Evolutionary conservation across 2,797 vertebrate genomes (phyloP).

Genomic region (Taeniopygia guttata): DNA sequence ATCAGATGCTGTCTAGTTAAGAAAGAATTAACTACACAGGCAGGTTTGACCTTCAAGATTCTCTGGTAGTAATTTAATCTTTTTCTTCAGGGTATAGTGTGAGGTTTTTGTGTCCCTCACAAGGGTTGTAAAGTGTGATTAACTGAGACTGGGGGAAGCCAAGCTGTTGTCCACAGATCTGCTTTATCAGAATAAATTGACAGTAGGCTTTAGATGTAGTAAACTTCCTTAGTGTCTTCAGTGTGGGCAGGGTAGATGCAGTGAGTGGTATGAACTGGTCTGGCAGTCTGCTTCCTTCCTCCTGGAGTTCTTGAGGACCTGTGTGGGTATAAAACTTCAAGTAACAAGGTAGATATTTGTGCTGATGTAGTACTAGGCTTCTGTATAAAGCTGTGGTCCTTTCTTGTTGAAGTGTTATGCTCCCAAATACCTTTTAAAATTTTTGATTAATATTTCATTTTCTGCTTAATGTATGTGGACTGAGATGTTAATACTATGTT

Average conservation of each 20-base stretch:
- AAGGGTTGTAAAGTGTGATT: neutral
- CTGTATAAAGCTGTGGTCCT: neutral
- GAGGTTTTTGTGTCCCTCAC: neutral
- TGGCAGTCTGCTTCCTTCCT: neutral
- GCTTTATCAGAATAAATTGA: neutral
- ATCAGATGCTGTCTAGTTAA: neutral
- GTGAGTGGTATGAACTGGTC: neutral
- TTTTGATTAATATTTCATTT: neutral
- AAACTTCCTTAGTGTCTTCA: neutral
- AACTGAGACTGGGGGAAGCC: neutral
- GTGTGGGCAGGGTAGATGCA: neutral
- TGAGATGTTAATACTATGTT: neutral
- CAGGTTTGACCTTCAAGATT: neutral
- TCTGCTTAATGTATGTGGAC: neutral
- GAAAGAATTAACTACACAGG: neutral
- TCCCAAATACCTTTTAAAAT: neutral
- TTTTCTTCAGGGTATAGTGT: neutral
- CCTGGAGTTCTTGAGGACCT: neutral
- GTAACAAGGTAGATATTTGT: neutral
- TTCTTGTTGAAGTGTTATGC: neutral
- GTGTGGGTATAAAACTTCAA: neutral
- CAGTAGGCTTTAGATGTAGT: neutral
- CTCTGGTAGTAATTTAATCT: neutral
- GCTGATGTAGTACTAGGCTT: neutral
- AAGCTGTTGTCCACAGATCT: neutral